Evolutionary conservation across 23 tunicate genomes (phyloP).

Genomic region (Pegea sp.): DNA sequence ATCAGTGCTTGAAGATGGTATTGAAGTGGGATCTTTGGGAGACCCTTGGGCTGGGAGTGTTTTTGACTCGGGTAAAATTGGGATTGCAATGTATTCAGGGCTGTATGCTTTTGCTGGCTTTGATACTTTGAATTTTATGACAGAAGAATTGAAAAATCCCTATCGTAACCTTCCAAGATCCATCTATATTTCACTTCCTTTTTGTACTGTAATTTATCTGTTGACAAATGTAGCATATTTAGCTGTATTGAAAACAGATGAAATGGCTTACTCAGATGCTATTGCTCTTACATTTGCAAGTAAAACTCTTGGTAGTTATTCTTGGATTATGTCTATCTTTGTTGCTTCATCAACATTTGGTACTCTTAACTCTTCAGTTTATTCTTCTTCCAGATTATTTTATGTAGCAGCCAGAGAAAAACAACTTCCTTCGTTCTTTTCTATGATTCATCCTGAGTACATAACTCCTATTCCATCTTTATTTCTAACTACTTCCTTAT

Average conservation of each 20-base stretch:
- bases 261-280: conserved; percentile 62
- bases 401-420: conserved; percentile 84
- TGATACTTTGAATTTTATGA: too few relatives aligned
- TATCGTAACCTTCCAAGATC: conserved; percentile 41
- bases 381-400: conserved; percentile 75
- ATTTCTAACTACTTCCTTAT: conserved; percentile 34
- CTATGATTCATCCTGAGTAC: conserved; percentile 47
- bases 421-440: conserved; percentile 66
- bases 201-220: conserved; percentile 59
- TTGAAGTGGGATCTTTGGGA: conserved; percentile 19
- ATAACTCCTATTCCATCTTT: conserved; percentile 81
- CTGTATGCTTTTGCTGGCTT: conserved; percentile 78
- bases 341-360: conserved; percentile 94
- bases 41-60: conserved; percentile 63
- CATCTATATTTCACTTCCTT: conserved; percentile 67
- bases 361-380: conserved; percentile 73
- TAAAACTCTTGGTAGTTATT: conserved; percentile 37
- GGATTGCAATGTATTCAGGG: conserved; percentile 69
- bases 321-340: conserved; percentile 52
- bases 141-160: conserved; percentile 82
- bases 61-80: conserved; percentile 42
- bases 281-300: conserved; percentile 64
- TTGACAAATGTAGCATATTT: conserved; percentile 62
- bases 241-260: conserved; percentile 58
- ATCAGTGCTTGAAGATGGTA: conserved; percentile 14